Conservation (phyloP, 2,888 invertebrate species). For the Drosophila ustulata region DNA sequence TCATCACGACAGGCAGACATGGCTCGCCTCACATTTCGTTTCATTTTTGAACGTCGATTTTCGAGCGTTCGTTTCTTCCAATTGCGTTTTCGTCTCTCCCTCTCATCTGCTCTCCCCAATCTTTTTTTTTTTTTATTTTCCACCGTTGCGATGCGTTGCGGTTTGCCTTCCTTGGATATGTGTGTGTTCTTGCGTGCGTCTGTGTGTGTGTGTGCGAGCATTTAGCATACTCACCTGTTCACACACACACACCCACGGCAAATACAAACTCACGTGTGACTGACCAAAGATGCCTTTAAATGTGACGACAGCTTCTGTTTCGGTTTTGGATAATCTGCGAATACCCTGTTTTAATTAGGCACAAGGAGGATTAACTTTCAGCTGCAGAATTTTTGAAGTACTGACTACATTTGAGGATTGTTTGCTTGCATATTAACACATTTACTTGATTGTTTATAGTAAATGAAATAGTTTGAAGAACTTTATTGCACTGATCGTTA, state of each 20-base stretch:
- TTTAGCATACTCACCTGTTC: slow-evolving; percentile 36
- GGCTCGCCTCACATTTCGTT: slow-evolving; percentile 62
- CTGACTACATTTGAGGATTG: no score
- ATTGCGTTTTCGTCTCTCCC: slow-evolving; percentile 25
- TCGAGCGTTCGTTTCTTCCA: slow-evolving; percentile 54
- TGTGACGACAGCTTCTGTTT: slow-evolving; percentile 43
- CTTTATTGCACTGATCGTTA: no score
- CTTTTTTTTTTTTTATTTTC: slow-evolving; percentile 19
- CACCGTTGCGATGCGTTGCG: slow-evolving; percentile 46
- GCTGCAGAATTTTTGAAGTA: no score
- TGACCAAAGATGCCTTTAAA: slow-evolving; percentile 64
- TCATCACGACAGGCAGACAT: slow-evolving; percentile 49
- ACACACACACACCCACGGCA: slow-evolving; percentile 15
- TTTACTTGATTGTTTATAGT: no score
- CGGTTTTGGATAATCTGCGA: slow-evolving; percentile 25
- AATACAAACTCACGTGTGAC: slow-evolving; percentile 16
- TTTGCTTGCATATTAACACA: no score
- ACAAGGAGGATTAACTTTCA: background rate
- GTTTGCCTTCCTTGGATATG: slow-evolving; percentile 38
- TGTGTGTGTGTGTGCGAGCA: slow-evolving; percentile 18
- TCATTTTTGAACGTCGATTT: slow-evolving; percentile 77
- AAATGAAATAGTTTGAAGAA: no score
- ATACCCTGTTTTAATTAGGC: slow-evolving; percentile 32
- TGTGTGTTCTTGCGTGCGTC: slow-evolving; percentile 8
- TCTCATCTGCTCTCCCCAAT: slow-evolving; percentile 5